Base-by-base conservation (phyloP, 2,797 vertebrate species). In the Neomorphus geoffroyi region DNA sequence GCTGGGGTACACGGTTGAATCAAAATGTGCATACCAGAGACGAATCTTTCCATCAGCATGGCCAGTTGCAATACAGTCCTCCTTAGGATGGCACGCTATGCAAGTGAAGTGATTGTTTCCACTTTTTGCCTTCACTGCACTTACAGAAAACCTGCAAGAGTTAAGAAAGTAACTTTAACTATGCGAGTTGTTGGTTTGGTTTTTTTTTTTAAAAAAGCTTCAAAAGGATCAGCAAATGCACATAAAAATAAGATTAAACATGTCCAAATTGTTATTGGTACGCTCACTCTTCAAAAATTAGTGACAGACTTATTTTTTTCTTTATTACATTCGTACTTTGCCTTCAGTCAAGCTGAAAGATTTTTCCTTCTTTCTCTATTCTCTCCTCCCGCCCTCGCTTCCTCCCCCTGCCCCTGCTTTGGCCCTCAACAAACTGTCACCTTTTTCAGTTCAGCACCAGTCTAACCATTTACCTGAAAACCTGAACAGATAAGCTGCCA, bases 1-100 rank as follows among this genome's bases (percentile, higher is more conserved):
- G 4, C 22, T 5, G 33, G 32, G 24, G 18, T 23, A 33, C 11
- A 37, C 2, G 37, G 21, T 0, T 28, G 21, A 48, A 56, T 12
- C 71, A 65, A 53, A 18, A 18, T 8, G 21, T 11, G 90, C 98
- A 91, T 96, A 99, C 99, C 99, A 99, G 64, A 99, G 94, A 23
- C 99, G 98, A 54, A 99, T 99, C 96, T 99, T 99, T 61, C 99
- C 99, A 41, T 99, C 99, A 45, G 97, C 96, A 9, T 99, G 99
- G 35, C 99, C 99, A 0, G 98, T 99, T 48, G 99, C 99, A 8
- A 99, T 99, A 96, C 99, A 99, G 70, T 99, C 99, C 30, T 99
- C 98, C 3, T 95, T 98, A 3, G 99, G 99, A 94, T 99, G 99
- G 93, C 99, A 99, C 17, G 98, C 88, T 1, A 99, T n/a, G 6